Conservation (phyloP, 2,888 invertebrate genomes). For the Aethes cnicana region DNA sequence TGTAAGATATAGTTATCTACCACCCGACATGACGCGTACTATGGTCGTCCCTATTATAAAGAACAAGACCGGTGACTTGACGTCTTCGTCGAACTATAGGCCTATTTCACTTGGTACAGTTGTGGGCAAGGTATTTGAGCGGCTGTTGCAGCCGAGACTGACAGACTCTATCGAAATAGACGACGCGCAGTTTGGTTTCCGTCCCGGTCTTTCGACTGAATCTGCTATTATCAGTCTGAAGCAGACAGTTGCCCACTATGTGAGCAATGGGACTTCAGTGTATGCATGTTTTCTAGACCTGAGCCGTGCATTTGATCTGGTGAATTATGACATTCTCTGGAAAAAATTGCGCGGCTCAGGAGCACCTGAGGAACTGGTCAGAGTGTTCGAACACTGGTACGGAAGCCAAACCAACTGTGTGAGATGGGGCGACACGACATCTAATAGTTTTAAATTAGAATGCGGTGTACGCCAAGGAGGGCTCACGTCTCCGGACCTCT, state of each 20-base stretch:
- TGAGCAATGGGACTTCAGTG: not conserved
- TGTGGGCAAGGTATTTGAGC: constrained; percentile 19
- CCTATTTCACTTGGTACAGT: constrained; percentile 23
- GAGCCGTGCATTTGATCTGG: constrained; percentile 34
- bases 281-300: constrained; percentile 34
- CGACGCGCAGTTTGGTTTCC: constrained; percentile 29
- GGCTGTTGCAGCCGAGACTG: constrained; percentile 18
- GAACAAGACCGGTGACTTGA: constrained; percentile 18
- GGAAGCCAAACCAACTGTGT: constrained; percentile 28
- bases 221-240: constrained; percentile 30
- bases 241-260: not conserved
- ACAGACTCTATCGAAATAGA: constrained; percentile 1
- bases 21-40: constrained; percentile 11
- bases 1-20: not conserved
- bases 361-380: constrained; percentile 26
- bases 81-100: constrained; percentile 11
- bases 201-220: constrained; percentile 12
- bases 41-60: constrained; percentile 16
- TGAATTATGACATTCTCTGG: constrained; percentile 35
- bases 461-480: constrained; percentile 36
- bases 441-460: constrained; percentile 31
- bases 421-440: constrained; percentile 27
- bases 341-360: constrained; percentile 25
- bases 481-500: constrained; percentile 34
- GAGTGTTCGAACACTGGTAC: constrained; percentile 33